Percentiles rank a stretch among this genome's conserved stretches.
Conservation (phyloP, 2,113 vertebrate species). For the Sialia sialis region DNA sequence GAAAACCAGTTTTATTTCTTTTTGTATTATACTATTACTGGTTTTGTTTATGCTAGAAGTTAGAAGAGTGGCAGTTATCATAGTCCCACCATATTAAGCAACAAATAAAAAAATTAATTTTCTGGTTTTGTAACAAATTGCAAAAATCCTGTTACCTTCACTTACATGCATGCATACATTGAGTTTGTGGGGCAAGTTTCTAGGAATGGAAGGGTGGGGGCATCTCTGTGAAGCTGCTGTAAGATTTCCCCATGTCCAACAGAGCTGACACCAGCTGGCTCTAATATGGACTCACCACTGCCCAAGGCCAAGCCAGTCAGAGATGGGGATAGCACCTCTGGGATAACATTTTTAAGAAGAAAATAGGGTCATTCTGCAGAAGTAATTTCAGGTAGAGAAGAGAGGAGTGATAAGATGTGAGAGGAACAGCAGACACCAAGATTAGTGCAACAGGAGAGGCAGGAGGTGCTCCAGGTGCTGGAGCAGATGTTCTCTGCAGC, state of each 20-base stretch:
- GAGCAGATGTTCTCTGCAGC: not conserved
- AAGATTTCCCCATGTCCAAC: not conserved
- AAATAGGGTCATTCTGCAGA: not conserved
- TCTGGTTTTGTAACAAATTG: not conserved
- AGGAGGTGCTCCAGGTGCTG: not conserved
- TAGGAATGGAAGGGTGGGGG: fast-evolving
- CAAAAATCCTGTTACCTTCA: not conserved
- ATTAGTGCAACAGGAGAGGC: not conserved
- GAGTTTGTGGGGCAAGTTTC: not conserved
- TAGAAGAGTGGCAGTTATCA: not conserved
- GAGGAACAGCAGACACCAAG: not conserved
- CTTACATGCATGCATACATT: not conserved
- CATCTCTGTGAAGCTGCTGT: not conserved
- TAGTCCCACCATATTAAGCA: not conserved
- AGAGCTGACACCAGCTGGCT: not conserved
- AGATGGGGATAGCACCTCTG: not conserved
- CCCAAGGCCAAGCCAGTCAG: not conserved
- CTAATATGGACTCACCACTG: no score
- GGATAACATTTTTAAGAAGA: not conserved
- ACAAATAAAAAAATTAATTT: not conserved
- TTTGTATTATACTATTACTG: constrained; percentile 8
- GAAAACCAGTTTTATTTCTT: not conserved
- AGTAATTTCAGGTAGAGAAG: not conserved
- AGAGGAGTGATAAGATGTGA: not conserved
- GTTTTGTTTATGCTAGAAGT: not conserved